Percentiles rank a stretch among this genome's conserved stretches.
These are phyloP conservation scores for Popillia japonica DNA, from an alignment of 1,140 invertebrate genomes.

Conservation along the genomic window DNA sequence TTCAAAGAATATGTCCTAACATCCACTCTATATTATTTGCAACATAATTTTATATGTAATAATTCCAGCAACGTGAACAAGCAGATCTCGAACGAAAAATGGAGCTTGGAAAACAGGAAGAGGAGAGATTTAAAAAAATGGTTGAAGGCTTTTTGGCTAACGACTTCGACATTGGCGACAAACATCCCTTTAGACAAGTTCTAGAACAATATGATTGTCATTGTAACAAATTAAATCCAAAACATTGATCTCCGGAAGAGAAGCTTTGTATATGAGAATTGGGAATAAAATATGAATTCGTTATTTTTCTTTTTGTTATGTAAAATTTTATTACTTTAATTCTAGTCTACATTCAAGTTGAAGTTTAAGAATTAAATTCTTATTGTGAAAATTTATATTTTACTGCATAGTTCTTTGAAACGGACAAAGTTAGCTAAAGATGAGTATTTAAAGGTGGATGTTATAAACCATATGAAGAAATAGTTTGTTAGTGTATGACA, in stretches of 20 bases:
- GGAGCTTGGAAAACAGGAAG: constrained; percentile 51
- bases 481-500: too few species aligned
- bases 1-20: constrained; percentile 8
- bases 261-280: not conserved
- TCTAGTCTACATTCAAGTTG: too few species aligned
- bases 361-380: too few species aligned
- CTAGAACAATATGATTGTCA: constrained; percentile 52
- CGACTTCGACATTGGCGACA: constrained; percentile 40
- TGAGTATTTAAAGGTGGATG: too few species aligned
- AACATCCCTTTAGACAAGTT: constrained; percentile 55
- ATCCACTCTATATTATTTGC: too few species aligned
- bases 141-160: constrained; percentile 49
- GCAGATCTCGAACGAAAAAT: constrained; percentile 54
- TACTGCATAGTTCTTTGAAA: too few species aligned
- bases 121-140: constrained; percentile 51
- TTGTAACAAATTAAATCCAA: constrained; percentile 44
- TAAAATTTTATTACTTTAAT: too few species aligned
- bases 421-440: too few species aligned
- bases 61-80: constrained; percentile 53
- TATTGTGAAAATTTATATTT: too few species aligned
- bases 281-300: not conserved
- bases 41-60: not conserved
- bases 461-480: too few species aligned
- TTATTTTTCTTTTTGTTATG: not conserved
- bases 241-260: not conserved